These are phyloP conservation scores for Phenganax subtilis DNA, from an alignment of 92 coral and sea anemone genomes.

Conservation along the genomic window DNA sequence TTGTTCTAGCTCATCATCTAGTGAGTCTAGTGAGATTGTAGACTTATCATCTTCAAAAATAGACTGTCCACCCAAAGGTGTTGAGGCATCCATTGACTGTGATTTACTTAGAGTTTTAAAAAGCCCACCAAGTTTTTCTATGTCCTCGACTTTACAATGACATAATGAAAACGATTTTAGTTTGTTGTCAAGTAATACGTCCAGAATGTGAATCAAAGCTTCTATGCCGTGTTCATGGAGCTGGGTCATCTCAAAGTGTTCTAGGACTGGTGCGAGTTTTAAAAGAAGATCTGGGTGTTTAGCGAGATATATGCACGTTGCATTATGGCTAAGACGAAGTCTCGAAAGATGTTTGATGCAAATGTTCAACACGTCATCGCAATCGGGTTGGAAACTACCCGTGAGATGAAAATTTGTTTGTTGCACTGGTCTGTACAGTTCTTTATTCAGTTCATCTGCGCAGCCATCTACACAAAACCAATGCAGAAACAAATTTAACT, in stretches of 20 bases:
- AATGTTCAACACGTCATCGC: background rate
- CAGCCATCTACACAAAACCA: background rate
- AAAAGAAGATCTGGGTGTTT: slow-evolving; percentile 43
- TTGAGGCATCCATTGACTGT: background rate
- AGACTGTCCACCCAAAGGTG: background rate
- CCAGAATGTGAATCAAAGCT: slow-evolving; percentile 50
- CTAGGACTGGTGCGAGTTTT: slow-evolving; percentile 51
- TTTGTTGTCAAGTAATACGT: slow-evolving; percentile 47
- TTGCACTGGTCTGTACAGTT: background rate
- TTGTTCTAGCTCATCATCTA: background rate
- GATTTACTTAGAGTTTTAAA: slow-evolving; percentile 36
- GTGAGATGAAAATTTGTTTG: background rate
- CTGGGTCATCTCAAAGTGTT: slow-evolving; percentile 46
- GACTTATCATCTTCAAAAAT: background rate
- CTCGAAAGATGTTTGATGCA: slow-evolving; percentile 50
- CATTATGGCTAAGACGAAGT: slow-evolving; percentile 44
- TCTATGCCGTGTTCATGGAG: slow-evolving; percentile 52
- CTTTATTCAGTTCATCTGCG: background rate
- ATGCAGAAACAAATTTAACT: background rate
- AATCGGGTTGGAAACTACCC: background rate
- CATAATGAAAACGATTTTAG: slow-evolving; percentile 52
- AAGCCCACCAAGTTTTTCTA: slow-evolving; percentile 29
- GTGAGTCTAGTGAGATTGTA: background rate
- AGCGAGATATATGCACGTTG: slow-evolving; percentile 48
- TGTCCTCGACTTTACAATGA: slow-evolving; percentile 45